Conservation (phyloP, 1,140 invertebrate genomes). For the Drosophila pectinifera region DNA sequence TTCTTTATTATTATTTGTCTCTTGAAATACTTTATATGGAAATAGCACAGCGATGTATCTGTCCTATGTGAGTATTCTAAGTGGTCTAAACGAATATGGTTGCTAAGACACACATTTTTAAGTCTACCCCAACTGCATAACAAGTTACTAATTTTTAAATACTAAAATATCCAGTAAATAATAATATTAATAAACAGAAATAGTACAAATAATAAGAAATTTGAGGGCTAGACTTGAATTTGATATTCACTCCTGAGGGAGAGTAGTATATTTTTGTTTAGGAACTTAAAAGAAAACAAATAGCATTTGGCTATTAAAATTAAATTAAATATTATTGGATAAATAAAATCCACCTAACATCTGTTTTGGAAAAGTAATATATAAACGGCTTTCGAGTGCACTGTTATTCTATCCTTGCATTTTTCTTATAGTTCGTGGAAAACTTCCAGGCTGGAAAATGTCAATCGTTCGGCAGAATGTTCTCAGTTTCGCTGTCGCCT, state of each 20-base stretch:
- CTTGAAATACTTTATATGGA: slow-evolving; percentile 55
- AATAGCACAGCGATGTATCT: slow-evolving; percentile 54
- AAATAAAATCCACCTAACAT: no score
- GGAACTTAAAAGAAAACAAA: no score
- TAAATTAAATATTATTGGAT: background rate
- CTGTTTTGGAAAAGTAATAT: no score
- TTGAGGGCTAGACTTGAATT: no score
- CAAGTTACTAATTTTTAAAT: background rate
- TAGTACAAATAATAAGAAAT: no score
- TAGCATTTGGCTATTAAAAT: no score
- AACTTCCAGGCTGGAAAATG: slow-evolving; percentile 39
- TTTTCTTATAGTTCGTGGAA: slow-evolving; percentile 36
- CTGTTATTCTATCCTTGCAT: background rate
- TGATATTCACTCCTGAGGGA: no score
- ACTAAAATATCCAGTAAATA: background rate
- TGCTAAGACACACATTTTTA: background rate
- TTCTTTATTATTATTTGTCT: slow-evolving; percentile 46
- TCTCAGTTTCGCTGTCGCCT: slow-evolving; percentile 1
- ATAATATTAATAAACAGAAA: no score
- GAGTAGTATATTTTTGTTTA: no score
- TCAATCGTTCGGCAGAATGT: slow-evolving; percentile 33
- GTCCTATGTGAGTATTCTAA: slow-evolving; percentile 49
- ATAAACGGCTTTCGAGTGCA: background rate
- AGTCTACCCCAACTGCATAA: background rate
- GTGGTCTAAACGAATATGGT: background rate